Conservation (phyloP, 2,888 invertebrate species). For the Rhyacophila evoluta region DNA sequence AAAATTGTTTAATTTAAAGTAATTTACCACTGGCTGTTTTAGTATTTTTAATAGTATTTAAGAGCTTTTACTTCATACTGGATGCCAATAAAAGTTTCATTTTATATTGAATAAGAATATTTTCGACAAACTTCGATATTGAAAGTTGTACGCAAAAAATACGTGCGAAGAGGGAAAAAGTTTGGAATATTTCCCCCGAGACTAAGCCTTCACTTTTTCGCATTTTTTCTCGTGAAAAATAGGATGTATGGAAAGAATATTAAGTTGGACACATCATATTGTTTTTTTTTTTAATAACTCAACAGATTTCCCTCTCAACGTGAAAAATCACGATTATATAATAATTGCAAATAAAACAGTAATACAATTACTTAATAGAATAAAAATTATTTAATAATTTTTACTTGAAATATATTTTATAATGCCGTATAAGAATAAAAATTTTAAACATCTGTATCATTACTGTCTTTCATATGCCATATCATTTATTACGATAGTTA, state of each 20-base stretch:
- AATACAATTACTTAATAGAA: no score
- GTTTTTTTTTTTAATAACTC: neutral
- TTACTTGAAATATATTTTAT: no score
- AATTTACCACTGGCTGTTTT: no score
- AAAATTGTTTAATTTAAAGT: no score
- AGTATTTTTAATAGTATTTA: neutral
- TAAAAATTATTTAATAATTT: no score
- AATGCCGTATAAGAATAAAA: no score
- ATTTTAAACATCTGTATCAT: no score
- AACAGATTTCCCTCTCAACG: neutral
- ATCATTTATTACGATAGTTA: no score
- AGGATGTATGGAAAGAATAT: neutral
- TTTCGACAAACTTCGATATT: neutral
- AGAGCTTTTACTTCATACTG: no score
- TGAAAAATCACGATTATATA: no score
- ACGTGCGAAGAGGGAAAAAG: neutral
- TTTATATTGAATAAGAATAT: neutral
- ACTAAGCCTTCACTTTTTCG: neutral
- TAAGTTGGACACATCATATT: neutral
- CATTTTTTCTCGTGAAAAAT: neutral
- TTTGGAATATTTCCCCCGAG: constrained; percentile 5
- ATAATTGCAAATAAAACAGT: no score
- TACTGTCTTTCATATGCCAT: no score
- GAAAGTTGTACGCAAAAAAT: neutral
- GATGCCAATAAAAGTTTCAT: neutral